These are phyloP conservation scores for Odontocolon sp. DNA, from an alignment of 2,888 invertebrate species.

Conservation along the genomic window DNA sequence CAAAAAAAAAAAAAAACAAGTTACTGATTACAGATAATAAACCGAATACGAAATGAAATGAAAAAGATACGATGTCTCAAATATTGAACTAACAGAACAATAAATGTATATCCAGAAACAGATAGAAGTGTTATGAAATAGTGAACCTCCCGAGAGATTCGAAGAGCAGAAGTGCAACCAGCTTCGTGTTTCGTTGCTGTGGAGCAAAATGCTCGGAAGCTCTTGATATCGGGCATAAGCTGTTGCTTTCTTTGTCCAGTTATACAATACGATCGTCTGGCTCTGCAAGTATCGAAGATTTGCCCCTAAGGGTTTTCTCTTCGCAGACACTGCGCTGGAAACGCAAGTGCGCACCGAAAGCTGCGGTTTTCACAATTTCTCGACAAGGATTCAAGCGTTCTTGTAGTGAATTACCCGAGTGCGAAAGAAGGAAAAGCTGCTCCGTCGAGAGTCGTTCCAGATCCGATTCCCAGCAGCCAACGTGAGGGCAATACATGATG, in stretches of 20 bases:
- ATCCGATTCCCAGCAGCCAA: slow-evolving; percentile 23
- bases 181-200: background rate
- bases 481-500: background rate
- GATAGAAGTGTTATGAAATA: background rate
- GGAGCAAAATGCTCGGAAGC: background rate
- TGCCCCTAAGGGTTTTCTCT: slow-evolving; percentile 5
- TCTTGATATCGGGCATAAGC: background rate
- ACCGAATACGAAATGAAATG: too few relatives aligned
- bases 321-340: background rate
- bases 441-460: slow-evolving; percentile 7
- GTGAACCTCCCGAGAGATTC: background rate
- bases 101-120: background rate
- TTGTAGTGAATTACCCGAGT: slow-evolving; percentile 29
- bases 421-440: background rate
- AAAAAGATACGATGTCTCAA: too few relatives aligned
- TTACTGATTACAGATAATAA: too few relatives aligned
- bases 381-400: slow-evolving; percentile 6
- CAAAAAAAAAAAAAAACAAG: too few relatives aligned
- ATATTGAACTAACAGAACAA: too few relatives aligned
- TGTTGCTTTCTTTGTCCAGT: background rate
- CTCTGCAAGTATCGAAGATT: slow-evolving; percentile 7
- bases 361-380: background rate
- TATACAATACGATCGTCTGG: background rate
- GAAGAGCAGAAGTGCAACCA: background rate
- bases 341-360: background rate